Conservation (phyloP, 2,113 vertebrate species). For the Pseudorhombus dupliciocellatus region DNA sequence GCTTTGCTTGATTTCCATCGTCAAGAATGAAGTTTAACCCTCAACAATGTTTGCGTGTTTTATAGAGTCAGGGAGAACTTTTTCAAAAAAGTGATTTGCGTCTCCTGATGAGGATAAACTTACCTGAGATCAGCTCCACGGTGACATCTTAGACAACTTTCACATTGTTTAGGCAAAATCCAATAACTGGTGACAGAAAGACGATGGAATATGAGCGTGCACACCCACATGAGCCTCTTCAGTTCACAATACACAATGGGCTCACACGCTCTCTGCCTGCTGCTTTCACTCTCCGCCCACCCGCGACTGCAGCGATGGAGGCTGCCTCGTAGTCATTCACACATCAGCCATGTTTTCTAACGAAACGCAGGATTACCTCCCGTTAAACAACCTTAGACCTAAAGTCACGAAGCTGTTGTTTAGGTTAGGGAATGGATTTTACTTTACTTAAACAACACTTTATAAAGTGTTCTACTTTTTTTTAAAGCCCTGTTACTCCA, state of each 20-base stretch:
- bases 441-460: too few relatives aligned
- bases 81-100: background rate
- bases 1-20: too few relatives aligned
- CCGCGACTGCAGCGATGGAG: slow-evolving; percentile 38
- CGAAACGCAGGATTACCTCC: slow-evolving; percentile 3
- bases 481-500: too few relatives aligned
- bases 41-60: too few relatives aligned
- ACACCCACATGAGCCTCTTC: slow-evolving; percentile 2
- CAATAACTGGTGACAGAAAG: background rate
- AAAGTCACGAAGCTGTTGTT: too few relatives aligned
- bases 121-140: background rate
- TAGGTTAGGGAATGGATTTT: too few relatives aligned
- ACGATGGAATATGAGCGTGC: background rate
- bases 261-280: slow-evolving; percentile 11
- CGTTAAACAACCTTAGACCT: too few relatives aligned
- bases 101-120: background rate
- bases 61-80: too few relatives aligned
- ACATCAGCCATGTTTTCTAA: slow-evolving; percentile 24
- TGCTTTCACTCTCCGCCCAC: slow-evolving; percentile 23
- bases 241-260: slow-evolving; percentile 6
- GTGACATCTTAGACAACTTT: background rate
- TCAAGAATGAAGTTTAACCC: too few relatives aligned
- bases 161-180: slow-evolving; percentile 4
- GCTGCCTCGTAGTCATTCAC: slow-evolving; percentile 34
- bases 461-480: too few relatives aligned